phyloP scores from a whole-genome alignment of 2,797 vertebrate genomes.

The Phoxinus dragarum region DNA sequence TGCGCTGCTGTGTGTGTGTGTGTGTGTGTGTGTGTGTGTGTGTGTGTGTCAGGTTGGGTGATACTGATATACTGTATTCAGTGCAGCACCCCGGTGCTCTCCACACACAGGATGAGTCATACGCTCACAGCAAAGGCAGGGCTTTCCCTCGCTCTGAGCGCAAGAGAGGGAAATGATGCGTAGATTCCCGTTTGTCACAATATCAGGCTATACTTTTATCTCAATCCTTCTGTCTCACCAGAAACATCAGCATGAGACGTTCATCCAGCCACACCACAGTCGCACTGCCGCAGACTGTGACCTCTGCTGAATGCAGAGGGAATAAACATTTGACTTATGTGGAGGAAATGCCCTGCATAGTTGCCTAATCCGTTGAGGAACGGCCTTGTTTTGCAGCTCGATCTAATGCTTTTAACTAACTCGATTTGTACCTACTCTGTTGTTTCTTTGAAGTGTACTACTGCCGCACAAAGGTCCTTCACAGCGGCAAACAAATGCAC shows the following conservation, averaged over 20 bases:
- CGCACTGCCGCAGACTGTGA: neutral
- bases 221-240: constrained; percentile 27
- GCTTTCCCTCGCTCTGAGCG: constrained; percentile 45
- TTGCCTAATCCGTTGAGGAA: constrained; percentile 32
- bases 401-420: constrained; percentile 43
- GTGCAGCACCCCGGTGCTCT: constrained; percentile 29
- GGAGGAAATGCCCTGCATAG: constrained; percentile 40
- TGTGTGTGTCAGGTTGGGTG: constrained; percentile 31
- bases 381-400: constrained; percentile 9
- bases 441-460: neutral
- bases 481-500: neutral
- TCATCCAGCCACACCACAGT: neutral
- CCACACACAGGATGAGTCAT: constrained; percentile 60
- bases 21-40: constrained; percentile 23
- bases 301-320: neutral
- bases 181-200: neutral
- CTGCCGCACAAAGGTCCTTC: neutral
- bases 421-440: neutral
- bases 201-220: constrained; percentile 1
- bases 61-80: constrained; percentile 48
- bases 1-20: constrained; percentile 34
- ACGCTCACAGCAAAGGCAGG: constrained; percentile 50
- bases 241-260: neutral
- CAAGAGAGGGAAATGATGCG: constrained; percentile 2
- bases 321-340: constrained; percentile 2